Evolutionary conservation across 2,113 vertebrate species (phyloP).

Genomic region (Candoia aspera): DNA sequence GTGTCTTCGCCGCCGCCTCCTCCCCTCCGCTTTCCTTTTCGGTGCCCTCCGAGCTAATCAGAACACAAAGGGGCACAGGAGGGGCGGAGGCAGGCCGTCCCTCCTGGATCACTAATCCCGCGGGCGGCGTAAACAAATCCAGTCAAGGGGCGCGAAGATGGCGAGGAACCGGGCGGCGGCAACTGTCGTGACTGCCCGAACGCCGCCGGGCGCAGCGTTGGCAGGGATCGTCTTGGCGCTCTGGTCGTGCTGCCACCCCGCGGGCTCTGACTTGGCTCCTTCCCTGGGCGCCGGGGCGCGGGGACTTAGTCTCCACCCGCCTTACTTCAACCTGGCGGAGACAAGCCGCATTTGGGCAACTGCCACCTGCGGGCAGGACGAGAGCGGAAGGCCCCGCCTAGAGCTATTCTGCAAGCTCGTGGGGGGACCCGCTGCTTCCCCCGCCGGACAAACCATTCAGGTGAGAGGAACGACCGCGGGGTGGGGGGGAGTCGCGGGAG

Average conservation of each 20-base stretch:
- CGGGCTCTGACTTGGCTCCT: neutral
- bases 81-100: neutral
- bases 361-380: constrained; percentile 90
- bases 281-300: neutral
- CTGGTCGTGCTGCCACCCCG: neutral
- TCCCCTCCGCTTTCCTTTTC: neutral
- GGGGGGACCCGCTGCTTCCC: constrained; percentile 79
- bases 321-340: constrained; percentile 88
- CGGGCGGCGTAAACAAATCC: neutral
- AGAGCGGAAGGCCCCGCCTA: constrained; percentile 58
- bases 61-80: neutral
- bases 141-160: constrained; percentile 19
- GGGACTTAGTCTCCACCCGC: constrained; percentile 82
- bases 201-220: neutral
- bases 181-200: too few species aligned
- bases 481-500: neutral
- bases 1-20: neutral
- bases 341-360: constrained; percentile 79
- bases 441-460: constrained; percentile 82
- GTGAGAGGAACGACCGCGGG: constrained; percentile 58
- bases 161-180: neutral
- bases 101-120: neutral
- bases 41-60: constrained; percentile 13
- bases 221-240: constrained; percentile 21
- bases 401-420: constrained; percentile 92